Percentiles rank a stretch among this genome's conserved stretches.
These are phyloP conservation scores for Calcarius lapponicus DNA, from an alignment of 2,797 vertebrate species.

Conservation along the genomic window DNA sequence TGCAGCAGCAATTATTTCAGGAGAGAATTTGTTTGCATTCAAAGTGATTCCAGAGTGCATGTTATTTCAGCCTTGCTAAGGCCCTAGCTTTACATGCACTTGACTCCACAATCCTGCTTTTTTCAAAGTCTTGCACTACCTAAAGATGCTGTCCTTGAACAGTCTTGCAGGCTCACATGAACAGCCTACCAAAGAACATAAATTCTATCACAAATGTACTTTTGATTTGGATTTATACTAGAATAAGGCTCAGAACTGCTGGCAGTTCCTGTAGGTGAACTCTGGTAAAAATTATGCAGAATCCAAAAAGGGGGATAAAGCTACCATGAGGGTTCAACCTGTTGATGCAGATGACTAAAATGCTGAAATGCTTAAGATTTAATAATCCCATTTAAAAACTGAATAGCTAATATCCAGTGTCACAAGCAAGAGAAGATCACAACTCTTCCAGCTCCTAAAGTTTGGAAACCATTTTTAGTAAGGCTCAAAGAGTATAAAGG, in stretches of 20 bases:
- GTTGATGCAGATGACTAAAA: not conserved
- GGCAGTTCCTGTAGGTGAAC: not conserved
- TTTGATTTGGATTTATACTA: not conserved
- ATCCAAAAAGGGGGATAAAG: not conserved
- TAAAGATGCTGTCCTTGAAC: not conserved
- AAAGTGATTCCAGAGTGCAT: not conserved
- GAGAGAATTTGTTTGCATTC: not conserved
- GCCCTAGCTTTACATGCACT: not conserved
- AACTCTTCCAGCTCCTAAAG: not conserved
- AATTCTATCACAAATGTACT: not conserved
- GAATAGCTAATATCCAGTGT: not conserved
- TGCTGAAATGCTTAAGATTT: not conserved
- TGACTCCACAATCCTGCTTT: not conserved
- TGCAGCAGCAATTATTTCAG: not conserved
- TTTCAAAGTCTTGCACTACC: not conserved
- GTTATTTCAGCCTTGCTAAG: not conserved
- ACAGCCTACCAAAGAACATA: not conserved
- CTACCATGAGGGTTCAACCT: not conserved
- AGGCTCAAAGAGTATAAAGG: not conserved
- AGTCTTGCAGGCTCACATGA: not conserved
- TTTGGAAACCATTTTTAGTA: not conserved
- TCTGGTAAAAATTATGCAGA: not conserved
- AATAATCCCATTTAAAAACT: not conserved
- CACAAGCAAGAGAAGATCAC: not conserved
- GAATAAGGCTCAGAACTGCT: not conserved